Percentiles rank a stretch among this genome's conserved stretches.
phyloP scores from a whole-genome alignment of 2,113 vertebrate genomes.

The Mohoua ochrocephala region DNA sequence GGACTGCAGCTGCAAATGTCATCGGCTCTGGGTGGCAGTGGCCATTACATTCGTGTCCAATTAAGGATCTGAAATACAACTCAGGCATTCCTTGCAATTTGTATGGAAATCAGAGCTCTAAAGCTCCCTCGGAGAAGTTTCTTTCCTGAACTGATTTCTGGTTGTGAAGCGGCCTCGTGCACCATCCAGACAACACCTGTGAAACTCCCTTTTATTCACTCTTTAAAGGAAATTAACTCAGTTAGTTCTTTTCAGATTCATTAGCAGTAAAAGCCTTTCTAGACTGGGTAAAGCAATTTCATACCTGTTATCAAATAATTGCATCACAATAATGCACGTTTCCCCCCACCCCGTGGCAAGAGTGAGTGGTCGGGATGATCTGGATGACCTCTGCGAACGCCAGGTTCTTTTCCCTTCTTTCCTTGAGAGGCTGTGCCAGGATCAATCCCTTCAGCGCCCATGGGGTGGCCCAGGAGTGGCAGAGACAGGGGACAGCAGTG shows the following conservation, averaged over 20 bases:
- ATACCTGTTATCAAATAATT: background rate
- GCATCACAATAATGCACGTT: rapidly evolving
- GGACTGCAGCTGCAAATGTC: background rate
- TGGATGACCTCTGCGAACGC: background rate
- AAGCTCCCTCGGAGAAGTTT: background rate
- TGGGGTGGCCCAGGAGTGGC: too few species aligned
- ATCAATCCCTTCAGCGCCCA: background rate
- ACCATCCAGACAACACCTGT: background rate
- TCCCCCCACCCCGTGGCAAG: rapidly evolving
- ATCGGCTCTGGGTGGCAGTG: background rate
- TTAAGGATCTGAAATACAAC: background rate
- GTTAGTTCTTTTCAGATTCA: background rate
- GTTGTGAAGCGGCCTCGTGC: background rate
- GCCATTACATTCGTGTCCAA: background rate
- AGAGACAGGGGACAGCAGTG: background rate
- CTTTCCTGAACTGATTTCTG: background rate
- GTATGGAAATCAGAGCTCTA: background rate
- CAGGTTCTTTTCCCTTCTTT: background rate
- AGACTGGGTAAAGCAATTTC: background rate
- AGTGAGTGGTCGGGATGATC: background rate
- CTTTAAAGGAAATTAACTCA: background rate
- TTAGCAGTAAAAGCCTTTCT: background rate
- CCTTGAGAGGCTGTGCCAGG: rapidly evolving
- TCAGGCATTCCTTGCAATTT: background rate
- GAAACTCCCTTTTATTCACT: background rate